A percentile compares a stretch with the other conserved stretches of the same genome.
These are phyloP conservation scores for Pristionchus entomophagus DNA, from an alignment of 2,888 invertebrate genomes.

Conservation along the genomic window DNA sequence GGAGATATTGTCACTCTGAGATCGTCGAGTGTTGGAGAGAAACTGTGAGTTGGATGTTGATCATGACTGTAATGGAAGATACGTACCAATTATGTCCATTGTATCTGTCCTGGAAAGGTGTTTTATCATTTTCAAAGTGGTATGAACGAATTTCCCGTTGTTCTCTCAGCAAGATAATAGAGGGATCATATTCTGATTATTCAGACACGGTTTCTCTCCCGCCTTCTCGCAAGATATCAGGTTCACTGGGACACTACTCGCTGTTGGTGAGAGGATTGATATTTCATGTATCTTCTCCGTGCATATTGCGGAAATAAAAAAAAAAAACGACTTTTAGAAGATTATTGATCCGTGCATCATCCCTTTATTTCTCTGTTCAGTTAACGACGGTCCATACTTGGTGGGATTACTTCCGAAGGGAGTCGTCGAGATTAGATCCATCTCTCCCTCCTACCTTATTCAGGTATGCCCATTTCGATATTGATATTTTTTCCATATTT, in stretches of 20 bases:
- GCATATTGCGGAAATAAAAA: neutral
- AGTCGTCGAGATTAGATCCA: constrained; percentile 85
- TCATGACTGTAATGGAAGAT: no score
- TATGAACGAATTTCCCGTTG: neutral
- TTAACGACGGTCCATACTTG: constrained; percentile 92
- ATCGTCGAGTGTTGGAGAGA: constrained; percentile 45
- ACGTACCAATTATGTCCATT: no score
- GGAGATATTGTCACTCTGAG: constrained; percentile 49
- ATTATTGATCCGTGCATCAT: no score
- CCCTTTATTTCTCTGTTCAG: constrained; percentile 50
- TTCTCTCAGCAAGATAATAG: neutral
- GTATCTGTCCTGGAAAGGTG: neutral
- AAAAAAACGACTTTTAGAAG: neutral
- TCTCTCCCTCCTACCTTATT: constrained; percentile 87
- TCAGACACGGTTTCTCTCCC: constrained; percentile 36
- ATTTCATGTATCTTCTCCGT: neutral
- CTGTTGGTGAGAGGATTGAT: constrained; percentile 52
- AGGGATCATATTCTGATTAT: neutral
- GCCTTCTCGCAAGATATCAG: constrained; percentile 43
- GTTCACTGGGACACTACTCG: constrained; percentile 56
- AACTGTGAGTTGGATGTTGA: neutral
- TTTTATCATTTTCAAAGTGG: neutral
- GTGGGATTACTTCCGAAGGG: constrained; percentile 85
- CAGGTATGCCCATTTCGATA: constrained; percentile 79
- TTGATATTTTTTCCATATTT: no score